Evolutionary conservation across 1,140 invertebrate species (phyloP).

Genomic region (Goniozus legneri): DNA sequence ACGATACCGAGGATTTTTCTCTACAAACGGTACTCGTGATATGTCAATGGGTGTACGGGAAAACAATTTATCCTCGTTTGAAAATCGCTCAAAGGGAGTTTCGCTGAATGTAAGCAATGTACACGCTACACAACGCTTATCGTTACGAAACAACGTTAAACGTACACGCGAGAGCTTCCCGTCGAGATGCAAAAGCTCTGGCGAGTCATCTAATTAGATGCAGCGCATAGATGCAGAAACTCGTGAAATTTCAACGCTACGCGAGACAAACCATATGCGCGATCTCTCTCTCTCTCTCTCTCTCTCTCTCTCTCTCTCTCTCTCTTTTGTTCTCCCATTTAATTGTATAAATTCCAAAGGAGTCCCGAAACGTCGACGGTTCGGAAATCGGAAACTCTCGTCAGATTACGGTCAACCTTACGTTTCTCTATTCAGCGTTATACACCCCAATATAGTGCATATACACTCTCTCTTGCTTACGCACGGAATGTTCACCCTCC

Average conservation of each 20-base stretch:
- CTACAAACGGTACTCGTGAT: too few species aligned
- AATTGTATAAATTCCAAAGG: background rate
- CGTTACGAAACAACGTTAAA: slow-evolving; percentile 5
- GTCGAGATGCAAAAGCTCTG: slow-evolving; percentile 22
- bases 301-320: background rate
- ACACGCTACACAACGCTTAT: background rate
- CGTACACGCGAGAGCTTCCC: slow-evolving; percentile 18
- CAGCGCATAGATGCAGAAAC: too few species aligned
- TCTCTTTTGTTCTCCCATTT: background rate
- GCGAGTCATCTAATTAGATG: slow-evolving; percentile 19
- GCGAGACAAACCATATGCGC: slow-evolving; percentile 9
- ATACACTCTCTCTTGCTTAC: too few species aligned
- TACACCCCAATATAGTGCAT: too few species aligned
- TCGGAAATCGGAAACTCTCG: background rate
- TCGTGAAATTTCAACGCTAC: slow-evolving; percentile 15
- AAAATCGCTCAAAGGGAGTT: too few species aligned
- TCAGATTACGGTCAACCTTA: background rate
- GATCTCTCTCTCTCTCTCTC: background rate
- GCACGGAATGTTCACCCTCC: too few species aligned
- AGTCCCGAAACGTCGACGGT: background rate
- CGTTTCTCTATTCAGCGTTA: background rate
- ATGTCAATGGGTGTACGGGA: too few species aligned
- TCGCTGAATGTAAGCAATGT: too few species aligned
- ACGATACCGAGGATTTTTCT: too few species aligned
- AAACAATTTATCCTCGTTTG: too few species aligned